phyloP scores from a whole-genome alignment of 1,140 invertebrate genomes.

The Penaeus vannamei region DNA sequence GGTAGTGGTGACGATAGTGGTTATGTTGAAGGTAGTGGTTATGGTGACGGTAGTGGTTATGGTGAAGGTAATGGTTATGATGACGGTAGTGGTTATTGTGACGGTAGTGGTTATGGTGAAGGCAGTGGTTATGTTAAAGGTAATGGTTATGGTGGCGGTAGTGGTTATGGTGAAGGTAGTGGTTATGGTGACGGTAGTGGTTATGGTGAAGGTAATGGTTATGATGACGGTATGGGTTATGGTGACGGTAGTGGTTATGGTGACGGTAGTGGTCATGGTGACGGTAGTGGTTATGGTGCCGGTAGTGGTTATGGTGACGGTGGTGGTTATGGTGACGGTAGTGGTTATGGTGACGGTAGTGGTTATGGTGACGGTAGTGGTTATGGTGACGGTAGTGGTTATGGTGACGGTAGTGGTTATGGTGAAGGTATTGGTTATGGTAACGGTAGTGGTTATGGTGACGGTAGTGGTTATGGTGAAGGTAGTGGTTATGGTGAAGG shows the following conservation, averaged over 20 bases:
- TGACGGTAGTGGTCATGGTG: neutral
- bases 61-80: neutral
- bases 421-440: too few species aligned
- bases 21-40: neutral
- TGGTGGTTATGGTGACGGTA: neutral
- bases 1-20: neutral
- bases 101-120: neutral
- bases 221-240: neutral
- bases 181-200: neutral
- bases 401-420: too few species aligned
- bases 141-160: neutral
- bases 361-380: too few species aligned
- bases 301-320: neutral
- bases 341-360: neutral
- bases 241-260: neutral
- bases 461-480: too few species aligned
- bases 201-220: neutral
- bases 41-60: neutral
- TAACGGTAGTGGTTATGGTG: too few species aligned
- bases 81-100: neutral
- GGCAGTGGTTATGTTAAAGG: neutral
- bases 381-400: too few species aligned
- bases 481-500: too few species aligned
- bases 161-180: neutral
- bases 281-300: neutral